phyloP scores from a whole-genome alignment of 2,113 vertebrate species.

The Megaceryle torquata region DNA sequence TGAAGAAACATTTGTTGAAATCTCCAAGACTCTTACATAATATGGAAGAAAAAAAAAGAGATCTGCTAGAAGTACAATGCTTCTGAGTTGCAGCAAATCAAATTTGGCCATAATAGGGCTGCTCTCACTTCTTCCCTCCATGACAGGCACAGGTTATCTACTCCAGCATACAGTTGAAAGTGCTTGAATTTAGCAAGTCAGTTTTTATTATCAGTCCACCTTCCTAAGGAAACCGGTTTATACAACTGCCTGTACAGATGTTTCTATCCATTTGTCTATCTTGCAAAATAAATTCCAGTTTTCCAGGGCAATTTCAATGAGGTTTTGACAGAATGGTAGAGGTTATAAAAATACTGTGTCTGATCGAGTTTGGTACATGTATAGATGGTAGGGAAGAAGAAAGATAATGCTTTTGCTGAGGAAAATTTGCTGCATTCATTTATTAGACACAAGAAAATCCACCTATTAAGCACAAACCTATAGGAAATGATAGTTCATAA shows the following conservation, averaged over 20 bases:
- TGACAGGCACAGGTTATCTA: neutral
- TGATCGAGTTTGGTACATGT: neutral
- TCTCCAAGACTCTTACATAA: neutral
- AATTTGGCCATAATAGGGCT: neutral
- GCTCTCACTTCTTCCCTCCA: neutral
- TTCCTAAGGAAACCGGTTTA: neutral
- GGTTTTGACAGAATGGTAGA: neutral
- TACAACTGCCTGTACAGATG: neutral
- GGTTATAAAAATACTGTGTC: neutral
- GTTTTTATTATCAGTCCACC: neutral
- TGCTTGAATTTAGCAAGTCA: neutral
- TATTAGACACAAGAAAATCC: neutral
- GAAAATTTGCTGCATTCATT: neutral
- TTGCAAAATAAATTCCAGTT: neutral
- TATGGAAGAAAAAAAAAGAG: neutral
- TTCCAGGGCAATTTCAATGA: neutral
- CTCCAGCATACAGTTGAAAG: neutral
- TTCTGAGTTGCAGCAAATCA: neutral
- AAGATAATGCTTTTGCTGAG: neutral
- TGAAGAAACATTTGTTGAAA: neutral
- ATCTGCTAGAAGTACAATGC: neutral
- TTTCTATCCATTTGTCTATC: neutral
- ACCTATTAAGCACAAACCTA: neutral
- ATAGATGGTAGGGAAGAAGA: neutral
- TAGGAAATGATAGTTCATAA: neutral